These are phyloP conservation scores for Seladonia tumulorum DNA, from an alignment of 2,888 invertebrate species.

Conservation along the genomic window DNA sequence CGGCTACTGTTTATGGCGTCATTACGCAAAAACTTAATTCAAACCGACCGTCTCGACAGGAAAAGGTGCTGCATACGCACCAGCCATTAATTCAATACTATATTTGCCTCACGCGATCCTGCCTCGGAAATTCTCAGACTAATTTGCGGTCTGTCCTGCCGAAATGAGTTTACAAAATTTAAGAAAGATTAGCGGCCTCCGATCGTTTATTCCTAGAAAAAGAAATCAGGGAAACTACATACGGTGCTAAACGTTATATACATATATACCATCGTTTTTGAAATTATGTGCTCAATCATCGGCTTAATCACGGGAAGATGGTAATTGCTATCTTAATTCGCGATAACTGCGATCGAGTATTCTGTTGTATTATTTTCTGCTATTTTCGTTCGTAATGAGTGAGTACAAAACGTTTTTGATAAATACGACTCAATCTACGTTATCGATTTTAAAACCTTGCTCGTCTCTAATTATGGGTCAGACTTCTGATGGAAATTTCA, in stretches of 20 bases:
- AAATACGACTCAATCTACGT: background rate
- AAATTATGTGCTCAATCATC: background rate
- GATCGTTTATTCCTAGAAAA: background rate
- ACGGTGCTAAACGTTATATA: background rate
- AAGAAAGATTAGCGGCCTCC: background rate
- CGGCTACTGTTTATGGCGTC: constrained; percentile 51
- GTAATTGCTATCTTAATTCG: background rate
- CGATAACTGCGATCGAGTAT: background rate
- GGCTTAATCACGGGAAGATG: background rate
- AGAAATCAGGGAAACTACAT: background rate
- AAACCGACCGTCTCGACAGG: constrained; percentile 6
- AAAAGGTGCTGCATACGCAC: constrained; percentile 30
- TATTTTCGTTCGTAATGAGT: background rate
- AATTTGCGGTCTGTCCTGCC: background rate
- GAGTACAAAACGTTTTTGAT: background rate
- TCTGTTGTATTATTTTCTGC: background rate
- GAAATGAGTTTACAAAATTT: background rate
- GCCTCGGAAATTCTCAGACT: background rate
- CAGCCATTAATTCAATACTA: constrained; percentile 37
- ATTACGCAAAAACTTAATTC: constrained; percentile 39
- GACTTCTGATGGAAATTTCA: background rate
- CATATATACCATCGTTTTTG: background rate
- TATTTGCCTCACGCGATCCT: constrained; percentile 17
- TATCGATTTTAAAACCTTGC: background rate
- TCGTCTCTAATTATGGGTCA: background rate